phyloP scores from a whole-genome alignment of 2,888 invertebrate genomes.

The Cheilosia vernalis region DNA sequence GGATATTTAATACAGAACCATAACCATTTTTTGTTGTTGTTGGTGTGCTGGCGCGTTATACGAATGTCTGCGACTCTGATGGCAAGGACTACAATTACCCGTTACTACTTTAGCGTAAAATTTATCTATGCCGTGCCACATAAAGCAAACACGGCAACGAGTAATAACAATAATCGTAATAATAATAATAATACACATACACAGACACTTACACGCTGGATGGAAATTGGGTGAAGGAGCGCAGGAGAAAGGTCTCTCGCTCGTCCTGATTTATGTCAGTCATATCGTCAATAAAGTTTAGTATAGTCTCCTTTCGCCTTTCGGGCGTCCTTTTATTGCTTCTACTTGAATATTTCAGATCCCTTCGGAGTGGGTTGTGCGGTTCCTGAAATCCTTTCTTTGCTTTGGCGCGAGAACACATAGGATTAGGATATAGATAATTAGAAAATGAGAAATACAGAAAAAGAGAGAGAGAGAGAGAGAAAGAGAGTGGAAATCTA shows the following conservation, averaged over 20 bases:
- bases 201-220: conserved; percentile 18
- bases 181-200: conserved; percentile 68
- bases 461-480: neutral
- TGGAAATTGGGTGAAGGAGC: conserved; percentile 9
- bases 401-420: neutral
- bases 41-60: conserved; percentile 3
- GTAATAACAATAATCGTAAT: conserved; percentile 78
- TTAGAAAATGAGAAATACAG: conserved; percentile 14
- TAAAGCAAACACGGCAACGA: conserved; percentile 77
- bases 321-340: conserved; percentile 74
- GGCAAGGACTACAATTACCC: conserved; percentile 72
- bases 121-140: conserved; percentile 76
- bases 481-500: neutral
- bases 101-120: conserved; percentile 76
- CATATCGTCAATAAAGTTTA: conserved; percentile 79
- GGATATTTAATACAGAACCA: conserved; percentile 66
- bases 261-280: conserved; percentile 78
- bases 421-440: conserved; percentile 4
- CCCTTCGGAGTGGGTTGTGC: conserved; percentile 11
- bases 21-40: conserved; percentile 31
- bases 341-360: conserved; percentile 69
- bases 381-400: conserved; percentile 32
- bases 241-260: conserved; percentile 51
- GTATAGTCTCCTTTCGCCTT: conserved; percentile 70
- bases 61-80: conserved; percentile 53